Base-by-base conservation (phyloP, 1,140 invertebrate genomes). In the Choristoneura fumiferana region DNA sequence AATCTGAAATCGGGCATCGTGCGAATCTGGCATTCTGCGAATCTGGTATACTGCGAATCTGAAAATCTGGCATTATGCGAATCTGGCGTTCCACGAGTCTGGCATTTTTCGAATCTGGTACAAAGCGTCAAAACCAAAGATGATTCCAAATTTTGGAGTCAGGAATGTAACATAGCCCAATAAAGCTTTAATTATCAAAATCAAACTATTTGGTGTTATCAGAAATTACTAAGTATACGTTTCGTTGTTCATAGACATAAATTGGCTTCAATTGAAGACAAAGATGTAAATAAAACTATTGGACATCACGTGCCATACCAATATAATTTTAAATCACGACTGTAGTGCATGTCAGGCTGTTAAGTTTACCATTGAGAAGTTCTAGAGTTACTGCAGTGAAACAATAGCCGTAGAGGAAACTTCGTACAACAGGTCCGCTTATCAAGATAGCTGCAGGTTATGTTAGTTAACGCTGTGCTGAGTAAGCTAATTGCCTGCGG, bases 221-320 rank as follows among this genome's bases (percentile, higher is more conserved):
- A 22, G 22, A 49, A 49, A 49, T 49, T 33, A n/a, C 17, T 49
- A n/a, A n/a, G n/a, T n/a, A 49, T 18, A 49, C 43, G 22, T 49
- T 49, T 22, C 43, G 43, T 22, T 49, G 17, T 49, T 49, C 22
- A 49, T 49, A 49, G 12, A 49, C 12, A 22, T 49, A 49, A 49
- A 81, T 81, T 78, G 73, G 66, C 66, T 69, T 76, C 80, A 83
- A 83, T 83, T 83, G 74, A 67, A 68, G 72, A 39, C 58, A 58
- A 69, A 65, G 65, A 73, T 67, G 68, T 73, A 79, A 73, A 82
- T 76, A 75, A 71, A 70, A 71, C 62, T 71, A 71, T 74, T 69
- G 72, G 60, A 62, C 57, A 57, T 62, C 57, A 36, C 60, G 54
- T 62, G 60, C 57, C 57, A 69, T 56, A 63, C 36, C 53, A n/a